Conservation (phyloP, 2,113 vertebrate species). For the Astatotilapia flaviijosephi region DNA sequence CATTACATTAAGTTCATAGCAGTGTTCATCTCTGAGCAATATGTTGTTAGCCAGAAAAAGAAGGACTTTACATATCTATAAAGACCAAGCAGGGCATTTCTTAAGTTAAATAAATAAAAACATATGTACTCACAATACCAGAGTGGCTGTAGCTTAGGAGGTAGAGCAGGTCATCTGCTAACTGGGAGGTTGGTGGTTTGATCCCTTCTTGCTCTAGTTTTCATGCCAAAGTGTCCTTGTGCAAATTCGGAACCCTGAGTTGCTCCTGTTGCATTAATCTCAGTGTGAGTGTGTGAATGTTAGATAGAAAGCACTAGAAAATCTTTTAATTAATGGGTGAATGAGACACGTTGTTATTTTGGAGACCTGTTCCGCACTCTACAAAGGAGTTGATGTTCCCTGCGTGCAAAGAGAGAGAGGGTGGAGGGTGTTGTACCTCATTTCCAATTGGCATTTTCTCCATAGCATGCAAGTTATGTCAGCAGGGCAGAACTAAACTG, state of each 20-base stretch:
- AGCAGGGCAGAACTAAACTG: constrained; percentile 40
- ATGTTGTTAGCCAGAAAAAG: not conserved
- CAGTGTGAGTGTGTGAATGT: not conserved
- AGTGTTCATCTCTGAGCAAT: constrained; percentile 14
- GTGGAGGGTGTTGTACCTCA: not conserved
- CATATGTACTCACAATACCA: not conserved
- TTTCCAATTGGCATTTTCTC: constrained; percentile 10
- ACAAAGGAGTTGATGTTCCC: not conserved
- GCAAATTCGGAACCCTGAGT: not conserved
- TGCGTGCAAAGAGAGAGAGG: not conserved
- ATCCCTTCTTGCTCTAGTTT: not conserved
- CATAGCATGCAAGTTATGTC: constrained; percentile 1
- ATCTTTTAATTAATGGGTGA: not conserved
- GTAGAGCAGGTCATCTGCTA: not conserved
- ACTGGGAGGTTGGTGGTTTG: not conserved
- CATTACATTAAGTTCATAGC: constrained; percentile 1
- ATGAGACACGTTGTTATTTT: not conserved
- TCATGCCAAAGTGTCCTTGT: not conserved
- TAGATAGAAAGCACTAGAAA: not conserved
- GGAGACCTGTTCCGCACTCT: not conserved
- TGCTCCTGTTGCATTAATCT: not conserved
- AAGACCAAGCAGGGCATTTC: not conserved
- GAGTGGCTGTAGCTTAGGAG: not conserved
- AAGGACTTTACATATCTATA: not conserved
- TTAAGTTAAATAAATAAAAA: not conserved